phyloP scores from a whole-genome alignment of 1,140 invertebrate genomes.

The Paracyclopina nana region DNA sequence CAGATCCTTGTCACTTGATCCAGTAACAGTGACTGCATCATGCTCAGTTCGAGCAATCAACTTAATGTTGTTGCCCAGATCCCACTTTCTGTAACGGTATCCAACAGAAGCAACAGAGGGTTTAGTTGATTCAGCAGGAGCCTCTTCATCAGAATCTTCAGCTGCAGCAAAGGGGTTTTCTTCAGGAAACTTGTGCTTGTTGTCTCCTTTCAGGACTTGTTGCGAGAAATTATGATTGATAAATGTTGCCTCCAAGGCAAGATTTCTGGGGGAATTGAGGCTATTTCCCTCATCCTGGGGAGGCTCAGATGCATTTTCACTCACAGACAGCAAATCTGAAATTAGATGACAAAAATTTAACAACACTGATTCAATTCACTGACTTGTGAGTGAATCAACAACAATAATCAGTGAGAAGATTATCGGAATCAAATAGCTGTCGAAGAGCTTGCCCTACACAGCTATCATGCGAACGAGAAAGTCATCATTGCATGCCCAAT shows the following conservation, averaged over 20 bases:
- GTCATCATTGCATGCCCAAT: too few species aligned
- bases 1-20: slow-evolving; percentile 64
- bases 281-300: slow-evolving; percentile 85
- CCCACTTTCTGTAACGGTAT: slow-evolving; percentile 91
- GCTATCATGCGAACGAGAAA: too few species aligned
- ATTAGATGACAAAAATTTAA: too few species aligned
- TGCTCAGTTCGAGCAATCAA: slow-evolving; percentile 86
- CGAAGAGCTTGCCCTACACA: too few species aligned
- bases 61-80: slow-evolving; percentile 77
- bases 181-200: slow-evolving; percentile 72
- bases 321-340: slow-evolving; percentile 91
- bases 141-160: slow-evolving; percentile 68
- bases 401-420: too few species aligned
- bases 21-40: slow-evolving; percentile 66
- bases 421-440: too few species aligned
- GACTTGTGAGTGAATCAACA: too few species aligned
- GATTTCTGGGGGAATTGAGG: slow-evolving; percentile 82
- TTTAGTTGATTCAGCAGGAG: too few species aligned
- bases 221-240: slow-evolving; percentile 99
- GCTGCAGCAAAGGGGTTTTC: slow-evolving; percentile 86
- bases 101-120: slow-evolving; percentile 88
- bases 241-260: slow-evolving; percentile 93
- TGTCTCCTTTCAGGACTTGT: slow-evolving; percentile 45
- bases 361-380: too few species aligned
- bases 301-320: slow-evolving; percentile 92